Evolutionary conservation across 2,113 vertebrate genomes (phyloP).

Genomic region (Morone chrysops): DNA sequence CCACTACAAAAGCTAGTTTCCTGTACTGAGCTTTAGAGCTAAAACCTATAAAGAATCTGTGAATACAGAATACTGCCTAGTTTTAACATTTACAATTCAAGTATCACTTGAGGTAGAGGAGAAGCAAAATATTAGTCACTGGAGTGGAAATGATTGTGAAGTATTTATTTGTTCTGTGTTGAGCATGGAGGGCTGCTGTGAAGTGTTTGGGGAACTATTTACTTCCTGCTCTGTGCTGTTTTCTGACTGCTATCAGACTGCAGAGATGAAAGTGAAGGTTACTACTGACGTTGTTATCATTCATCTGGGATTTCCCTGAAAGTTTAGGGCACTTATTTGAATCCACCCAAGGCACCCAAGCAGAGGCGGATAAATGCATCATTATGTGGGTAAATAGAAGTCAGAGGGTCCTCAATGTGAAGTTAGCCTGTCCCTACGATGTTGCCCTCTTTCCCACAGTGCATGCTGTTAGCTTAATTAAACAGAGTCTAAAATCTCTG

Average conservation of each 20-base stretch:
- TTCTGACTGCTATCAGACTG: conserved; percentile 14
- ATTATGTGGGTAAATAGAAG: conserved; percentile 41
- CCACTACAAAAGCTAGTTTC: conserved; percentile 35
- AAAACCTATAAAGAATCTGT: conserved; percentile 3
- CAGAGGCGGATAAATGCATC: neutral
- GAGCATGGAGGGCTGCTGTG: conserved; percentile 7
- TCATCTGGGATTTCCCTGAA: conserved; percentile 60
- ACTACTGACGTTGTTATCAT: conserved; percentile 16
- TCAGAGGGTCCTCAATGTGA: conserved; percentile 8
- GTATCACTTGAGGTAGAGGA: neutral
- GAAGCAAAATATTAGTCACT: conserved; percentile 2
- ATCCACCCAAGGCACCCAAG: conserved; percentile 7
- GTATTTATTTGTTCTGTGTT: conserved; percentile 26
- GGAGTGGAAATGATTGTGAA: neutral
- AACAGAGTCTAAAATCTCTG: conserved; percentile 32
- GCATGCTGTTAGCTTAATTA: conserved; percentile 67
- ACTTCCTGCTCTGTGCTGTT: conserved; percentile 40
- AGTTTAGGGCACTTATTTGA: conserved; percentile 15
- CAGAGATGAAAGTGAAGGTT: conserved; percentile 62
- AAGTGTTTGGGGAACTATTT: conserved; percentile 28
- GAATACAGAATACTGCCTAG: neutral
- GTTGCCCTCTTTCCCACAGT: conserved; percentile 50
- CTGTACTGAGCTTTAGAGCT: conserved; percentile 22
- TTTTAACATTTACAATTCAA: neutral
- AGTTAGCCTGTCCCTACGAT: conserved; percentile 16